Conservation (phyloP, 2,888 invertebrate genomes). For the Merodon equestris region DNA sequence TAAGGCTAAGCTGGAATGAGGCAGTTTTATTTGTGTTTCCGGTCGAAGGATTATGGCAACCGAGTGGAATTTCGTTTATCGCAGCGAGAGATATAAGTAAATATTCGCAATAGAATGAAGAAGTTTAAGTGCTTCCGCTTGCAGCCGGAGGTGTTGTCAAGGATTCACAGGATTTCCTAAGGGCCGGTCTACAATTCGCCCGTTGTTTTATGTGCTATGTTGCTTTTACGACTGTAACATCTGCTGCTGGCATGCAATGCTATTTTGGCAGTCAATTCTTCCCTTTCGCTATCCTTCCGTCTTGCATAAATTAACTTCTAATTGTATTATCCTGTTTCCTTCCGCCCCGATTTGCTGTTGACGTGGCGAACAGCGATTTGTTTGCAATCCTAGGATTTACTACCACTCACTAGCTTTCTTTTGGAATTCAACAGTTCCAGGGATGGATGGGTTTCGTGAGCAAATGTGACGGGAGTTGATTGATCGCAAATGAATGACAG, state of each 20-base stretch:
- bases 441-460: no score
- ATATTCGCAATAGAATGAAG: no score
- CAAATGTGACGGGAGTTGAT: no score
- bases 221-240: slow-evolving; percentile 38
- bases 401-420: no score
- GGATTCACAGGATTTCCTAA: background rate
- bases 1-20: slow-evolving; percentile 9
- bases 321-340: slow-evolving; percentile 18
- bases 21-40: slow-evolving; percentile 46
- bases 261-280: slow-evolving; percentile 11
- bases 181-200: no score
- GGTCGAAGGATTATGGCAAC: slow-evolving; percentile 30
- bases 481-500: no score
- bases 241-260: slow-evolving; percentile 43
- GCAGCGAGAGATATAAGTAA: background rate
- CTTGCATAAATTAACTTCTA: slow-evolving; percentile 38
- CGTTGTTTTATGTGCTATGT: slow-evolving; percentile 17
- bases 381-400: no score
- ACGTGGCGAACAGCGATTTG: no score
- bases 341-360: no score
- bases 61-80: slow-evolving; percentile 9
- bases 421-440: no score
- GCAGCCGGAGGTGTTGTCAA: slow-evolving; percentile 18
- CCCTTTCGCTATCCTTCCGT: background rate
- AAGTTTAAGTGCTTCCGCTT: slow-evolving; percentile 39